Percentiles rank a stretch among this genome's conserved stretches.
phyloP scores from a whole-genome alignment of 23 tunicate genomes.

The Ascidia mentula region DNA sequence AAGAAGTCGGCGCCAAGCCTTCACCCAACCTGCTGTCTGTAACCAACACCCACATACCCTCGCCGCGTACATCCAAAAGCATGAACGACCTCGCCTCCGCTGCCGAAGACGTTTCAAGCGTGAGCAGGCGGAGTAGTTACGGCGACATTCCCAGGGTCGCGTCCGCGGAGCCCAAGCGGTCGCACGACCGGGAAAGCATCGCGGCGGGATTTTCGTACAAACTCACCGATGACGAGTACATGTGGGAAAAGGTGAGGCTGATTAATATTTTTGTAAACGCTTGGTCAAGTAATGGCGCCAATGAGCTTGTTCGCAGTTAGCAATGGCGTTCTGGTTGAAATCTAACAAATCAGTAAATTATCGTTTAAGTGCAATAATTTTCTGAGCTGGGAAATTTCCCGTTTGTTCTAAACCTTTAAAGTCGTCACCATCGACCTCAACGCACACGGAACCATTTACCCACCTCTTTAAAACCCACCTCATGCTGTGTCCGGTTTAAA shows the following conservation, averaged over 20 bases:
- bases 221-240: constrained; percentile 74
- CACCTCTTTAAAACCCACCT: too few species aligned
- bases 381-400: too few species aligned
- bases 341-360: too few species aligned
- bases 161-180: constrained; percentile 6
- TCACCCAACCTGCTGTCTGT: neutral
- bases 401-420: too few species aligned
- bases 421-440: too few species aligned
- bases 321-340: too few species aligned
- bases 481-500: too few species aligned
- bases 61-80: constrained; percentile 25
- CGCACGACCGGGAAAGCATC: neutral
- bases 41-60: neutral
- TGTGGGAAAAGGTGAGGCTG: constrained; percentile 85
- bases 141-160: constrained; percentile 41
- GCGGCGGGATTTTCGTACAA: constrained; percentile 67
- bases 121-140: constrained; percentile 38
- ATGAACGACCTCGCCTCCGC: constrained; percentile 26
- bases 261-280: too few species aligned
- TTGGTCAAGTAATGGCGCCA: too few species aligned
- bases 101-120: neutral
- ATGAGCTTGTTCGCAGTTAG: too few species aligned
- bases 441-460: too few species aligned
- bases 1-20: neutral
- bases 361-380: too few species aligned